Evolutionary conservation across 2,888 invertebrate species (phyloP).

Genomic region (Rhagonycha lutea): DNA sequence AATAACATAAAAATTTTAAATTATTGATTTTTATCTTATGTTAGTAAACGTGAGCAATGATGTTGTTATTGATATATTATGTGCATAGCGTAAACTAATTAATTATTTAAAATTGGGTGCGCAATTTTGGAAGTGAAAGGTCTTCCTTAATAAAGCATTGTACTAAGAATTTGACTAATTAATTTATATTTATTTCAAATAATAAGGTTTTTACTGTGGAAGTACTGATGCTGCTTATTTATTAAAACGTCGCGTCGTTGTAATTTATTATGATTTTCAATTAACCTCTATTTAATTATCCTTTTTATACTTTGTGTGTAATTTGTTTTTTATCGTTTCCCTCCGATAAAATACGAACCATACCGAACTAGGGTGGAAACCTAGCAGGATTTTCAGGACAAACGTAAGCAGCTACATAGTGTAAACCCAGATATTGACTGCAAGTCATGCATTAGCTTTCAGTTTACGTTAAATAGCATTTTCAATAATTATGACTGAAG

Average conservation of each 20-base stretch:
- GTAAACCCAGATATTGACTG: conserved; percentile 23
- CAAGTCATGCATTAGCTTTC: conserved; percentile 19
- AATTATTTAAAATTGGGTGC: not conserved
- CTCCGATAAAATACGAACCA: conserved; percentile 5
- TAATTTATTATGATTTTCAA: not conserved
- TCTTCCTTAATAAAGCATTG: not conserved
- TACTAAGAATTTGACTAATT: not conserved
- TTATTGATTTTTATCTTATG: too few species aligned
- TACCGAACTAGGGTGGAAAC: conserved; percentile 23
- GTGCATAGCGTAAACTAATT: too few species aligned
- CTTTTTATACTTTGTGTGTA: conserved; percentile 6
- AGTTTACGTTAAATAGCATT: conserved; percentile 6
- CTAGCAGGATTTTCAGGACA: conserved; percentile 18
- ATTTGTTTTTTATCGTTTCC: conserved; percentile 5
- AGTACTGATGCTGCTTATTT: not conserved
- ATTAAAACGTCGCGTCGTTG: not conserved
- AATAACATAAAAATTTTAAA: too few species aligned
- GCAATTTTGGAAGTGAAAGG: not conserved
- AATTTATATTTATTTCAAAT: not conserved
- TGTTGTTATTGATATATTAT: too few species aligned
- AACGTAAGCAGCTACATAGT: conserved; percentile 20
- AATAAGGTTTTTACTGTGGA: not conserved
- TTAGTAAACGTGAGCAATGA: too few species aligned
- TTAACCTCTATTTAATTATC: conserved; percentile 7
- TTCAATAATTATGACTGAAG: conserved; percentile 37